Percentiles rank a stretch among this genome's conserved stretches.
These are phyloP conservation scores for Ia io DNA, from an alignment of 2,113 vertebrate species.

Conservation along the genomic window DNA sequence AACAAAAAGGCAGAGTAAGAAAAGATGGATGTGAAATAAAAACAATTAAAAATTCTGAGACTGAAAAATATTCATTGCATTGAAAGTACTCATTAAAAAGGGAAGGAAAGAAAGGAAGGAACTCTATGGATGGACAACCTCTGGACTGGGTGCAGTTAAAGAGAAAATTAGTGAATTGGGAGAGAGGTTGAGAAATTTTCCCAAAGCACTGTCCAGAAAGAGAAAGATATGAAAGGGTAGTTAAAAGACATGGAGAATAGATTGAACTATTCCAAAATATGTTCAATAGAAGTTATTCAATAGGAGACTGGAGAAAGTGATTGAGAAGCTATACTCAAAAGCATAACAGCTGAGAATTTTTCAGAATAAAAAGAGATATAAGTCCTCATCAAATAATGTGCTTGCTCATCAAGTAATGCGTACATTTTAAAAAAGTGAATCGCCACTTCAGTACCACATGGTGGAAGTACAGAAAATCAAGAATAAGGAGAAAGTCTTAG, in stretches of 20 bases:
- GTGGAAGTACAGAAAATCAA: not conserved
- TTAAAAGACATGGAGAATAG: not conserved
- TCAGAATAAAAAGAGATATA: not conserved
- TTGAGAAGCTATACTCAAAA: not conserved
- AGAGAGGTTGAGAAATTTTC: slow-evolving; percentile 5
- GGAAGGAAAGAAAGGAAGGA: not conserved
- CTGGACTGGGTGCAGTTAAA: not conserved
- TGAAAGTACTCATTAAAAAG: not conserved
- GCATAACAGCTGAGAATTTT: not conserved
- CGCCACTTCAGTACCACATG: not conserved
- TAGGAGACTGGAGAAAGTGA: not conserved
- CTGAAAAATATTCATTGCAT: not conserved
- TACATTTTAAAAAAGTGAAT: not conserved
- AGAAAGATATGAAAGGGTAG: not conserved
- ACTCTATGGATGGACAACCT: not conserved
- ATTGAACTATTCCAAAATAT: not conserved
- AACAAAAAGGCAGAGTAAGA: not conserved
- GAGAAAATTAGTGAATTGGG: slow-evolving; percentile 10
- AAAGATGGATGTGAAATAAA: not conserved
- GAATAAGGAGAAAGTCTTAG: not conserved
- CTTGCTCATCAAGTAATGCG: not conserved
- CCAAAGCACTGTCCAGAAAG: not conserved
- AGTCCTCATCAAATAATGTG: not conserved
- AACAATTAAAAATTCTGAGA: not conserved
- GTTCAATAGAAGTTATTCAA: not conserved